Base-by-base conservation (phyloP, 2,888 invertebrate species). In the Orchestes rusci region DNA sequence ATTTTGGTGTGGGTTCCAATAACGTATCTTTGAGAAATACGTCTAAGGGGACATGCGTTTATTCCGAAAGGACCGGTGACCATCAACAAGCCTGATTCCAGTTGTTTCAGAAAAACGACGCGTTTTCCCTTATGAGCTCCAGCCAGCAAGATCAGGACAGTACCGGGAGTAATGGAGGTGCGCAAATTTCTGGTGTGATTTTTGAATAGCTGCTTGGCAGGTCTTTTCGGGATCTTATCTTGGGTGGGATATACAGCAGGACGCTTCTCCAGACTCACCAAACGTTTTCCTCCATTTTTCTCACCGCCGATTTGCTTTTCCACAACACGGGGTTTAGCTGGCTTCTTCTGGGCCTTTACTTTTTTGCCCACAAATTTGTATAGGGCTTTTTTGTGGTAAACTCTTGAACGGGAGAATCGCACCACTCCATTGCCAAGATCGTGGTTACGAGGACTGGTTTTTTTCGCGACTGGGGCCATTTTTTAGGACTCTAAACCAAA, bases 81-180 rank as follows among this genome's bases (percentile, higher is more conserved):
- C 23, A 99, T 79, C 53, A 99, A 75, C 29, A 99, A 79, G 4
- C 97, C 97, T 58, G 90, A 88, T 46, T 77, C 73, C 52, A 99
- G 74, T 42, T 72, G 69, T 66, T 93, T 97, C 28, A 99, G 73
- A 56, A 96, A 81, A 51, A 99, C 86, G 16, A 96, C 97, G 33
- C 97, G 82, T 76, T 97, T 97, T 68, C 99, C 99, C 62, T 94
- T 90, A 67, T 99, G 96, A 50, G 84, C 77, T 47, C 99, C 97
- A 55, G 96, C 96, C 53, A 99, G 75, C 51, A 99, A 71, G 63
- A 99, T 94, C 56, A 92, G 80, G 37, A 99, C 79, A 1, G 93
- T 91, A 57, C 99, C 99, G 1, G 93, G 91, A 3, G 80, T 84
- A 55, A 99, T 77, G 56, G 80, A 78, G 33, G 79, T 72, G 48